Base-by-base conservation (phyloP, 2,888 invertebrate species). In the Resseliella maxima region DNA sequence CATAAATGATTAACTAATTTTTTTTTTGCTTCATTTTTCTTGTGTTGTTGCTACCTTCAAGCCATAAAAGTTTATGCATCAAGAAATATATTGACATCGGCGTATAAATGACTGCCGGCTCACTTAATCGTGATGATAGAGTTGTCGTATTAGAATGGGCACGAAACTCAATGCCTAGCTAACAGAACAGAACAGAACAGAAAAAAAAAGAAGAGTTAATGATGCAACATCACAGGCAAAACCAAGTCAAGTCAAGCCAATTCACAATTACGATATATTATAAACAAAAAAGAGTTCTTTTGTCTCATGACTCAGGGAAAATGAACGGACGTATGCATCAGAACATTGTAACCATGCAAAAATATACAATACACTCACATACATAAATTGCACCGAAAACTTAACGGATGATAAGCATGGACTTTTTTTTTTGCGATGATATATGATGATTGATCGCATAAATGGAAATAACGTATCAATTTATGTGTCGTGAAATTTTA, bases 401-500 rank as follows among this genome's bases (percentile, higher is more conserved):
- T n/a, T n/a, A n/a, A 35, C 35, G 12, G 31, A 72, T 31, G 15
- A 72, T 15, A 72, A 72, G 31, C 72, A 31, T 31, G 72, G 10
- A n/a, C n/a, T n/a, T n/a, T n/a, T n/a, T n/a, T 72, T 31, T 2
- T 18, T 72, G 72, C 5, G 46, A 59, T 59, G 59, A 59, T 59
- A 24, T 59, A 59, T 59, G 72, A 72, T 72, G 72, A 72, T 72
- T 72, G 72, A 72, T 72, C 72, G 35, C 72, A 27, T 72, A 72
- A 72, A 72, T 27, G 35, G 35, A 72, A 31, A 72, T 31, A 72
- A 72, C 31, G 72, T 72, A 72, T 72, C 35, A 72, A 35, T 35
- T 72, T 72, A 35, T 72, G 72, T 72, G 72, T 72, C 35, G 72
- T 35, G 72, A 72, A 72, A 72, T 72, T 35, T 72, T 72, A 72